Conservation (phyloP, 2,113 vertebrate species). For the Silurus asotus region DNA sequence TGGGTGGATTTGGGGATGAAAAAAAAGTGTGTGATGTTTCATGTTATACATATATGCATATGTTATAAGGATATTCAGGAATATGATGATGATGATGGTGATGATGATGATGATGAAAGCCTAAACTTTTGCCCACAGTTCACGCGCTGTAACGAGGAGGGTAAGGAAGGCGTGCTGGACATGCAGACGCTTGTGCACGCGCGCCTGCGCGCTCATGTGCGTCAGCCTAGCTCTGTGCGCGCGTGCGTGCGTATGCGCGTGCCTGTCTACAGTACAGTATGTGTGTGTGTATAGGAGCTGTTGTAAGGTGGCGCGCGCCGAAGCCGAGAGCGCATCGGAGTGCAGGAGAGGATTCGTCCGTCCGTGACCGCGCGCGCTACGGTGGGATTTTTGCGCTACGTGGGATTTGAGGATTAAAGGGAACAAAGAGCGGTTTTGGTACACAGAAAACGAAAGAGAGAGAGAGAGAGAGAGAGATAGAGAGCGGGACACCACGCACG, state of each 20-base stretch:
- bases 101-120: no score
- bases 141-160: background rate
- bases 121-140: no score
- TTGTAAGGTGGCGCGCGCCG: background rate
- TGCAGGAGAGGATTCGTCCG: background rate
- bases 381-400: background rate
- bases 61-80: no score
- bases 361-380: background rate
- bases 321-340: background rate
- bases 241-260: background rate
- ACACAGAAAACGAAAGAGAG: background rate
- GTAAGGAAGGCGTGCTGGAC: background rate
- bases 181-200: background rate
- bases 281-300: background rate
- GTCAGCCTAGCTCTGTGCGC: no score
- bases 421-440: constrained; percentile 7
- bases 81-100: no score
- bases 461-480: background rate
- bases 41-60: no score
- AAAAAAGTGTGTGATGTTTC: no score
- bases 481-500: constrained; percentile 3
- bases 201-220: background rate
- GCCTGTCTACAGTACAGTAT: background rate
- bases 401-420: background rate
- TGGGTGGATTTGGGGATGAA: no score